A percentile compares a stretch with the other conserved stretches of the same genome.
Conservation (phyloP, 2,113 vertebrate genomes). For the Bos taurus region ARS-UCD2.0 NC_037329.1:25390501-25391000, state of each 20-base stretch:
- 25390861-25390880: not conserved
- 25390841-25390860: not conserved
- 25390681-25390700: constrained; percentile 12
- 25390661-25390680: constrained; percentile 18
- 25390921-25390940: constrained; percentile 41
- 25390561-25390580: constrained; percentile 5
- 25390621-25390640: not conserved
- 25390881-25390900: constrained; percentile 16
- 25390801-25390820: not conserved
- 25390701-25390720: not conserved
- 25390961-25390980: constrained; percentile 26
- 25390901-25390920: not conserved
- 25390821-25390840: not conserved
- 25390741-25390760: not conserved
- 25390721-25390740: not conserved
- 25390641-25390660: constrained; percentile 34
- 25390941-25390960: constrained; percentile 26
- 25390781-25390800: constrained; percentile 34
- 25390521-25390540: constrained; percentile 31
- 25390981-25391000: constrained; percentile 86
- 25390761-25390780: constrained; percentile 18
- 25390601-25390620: not conserved
- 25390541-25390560: constrained; percentile 9
- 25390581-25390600: not conserved
- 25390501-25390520: not conserved